A percentile compares a stretch with the other conserved stretches of the same genome.
Conservation (phyloP, 2,113 vertebrate genomes). For the Maylandia zebra region DNA sequence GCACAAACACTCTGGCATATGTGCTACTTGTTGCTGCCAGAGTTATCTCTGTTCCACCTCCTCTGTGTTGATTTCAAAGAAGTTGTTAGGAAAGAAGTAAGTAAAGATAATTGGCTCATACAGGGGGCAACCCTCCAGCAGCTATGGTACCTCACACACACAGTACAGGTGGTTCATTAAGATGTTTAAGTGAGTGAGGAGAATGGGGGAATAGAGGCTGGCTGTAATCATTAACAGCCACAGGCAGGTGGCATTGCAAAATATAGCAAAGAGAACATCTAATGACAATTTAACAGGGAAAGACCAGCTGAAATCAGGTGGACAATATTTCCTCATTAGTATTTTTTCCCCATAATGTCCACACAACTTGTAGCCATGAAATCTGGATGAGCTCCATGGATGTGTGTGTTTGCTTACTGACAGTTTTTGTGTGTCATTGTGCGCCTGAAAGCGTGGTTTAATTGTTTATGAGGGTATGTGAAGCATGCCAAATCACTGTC, state of each 20-base stretch:
- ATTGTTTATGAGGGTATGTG: constrained; percentile 25
- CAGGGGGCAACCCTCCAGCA: neutral
- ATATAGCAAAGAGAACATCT: neutral
- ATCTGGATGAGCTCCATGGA: constrained; percentile 4
- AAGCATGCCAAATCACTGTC: constrained; percentile 40
- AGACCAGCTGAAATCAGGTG: neutral
- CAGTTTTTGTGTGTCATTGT: neutral
- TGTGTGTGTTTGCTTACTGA: neutral
- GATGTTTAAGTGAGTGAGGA: constrained; percentile 30
- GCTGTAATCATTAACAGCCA: constrained; percentile 38
- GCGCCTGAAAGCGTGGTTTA: neutral
- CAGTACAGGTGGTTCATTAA: constrained; percentile 54
- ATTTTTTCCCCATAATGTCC: neutral
- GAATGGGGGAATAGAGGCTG: neutral
- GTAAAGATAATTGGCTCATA: constrained; percentile 47
- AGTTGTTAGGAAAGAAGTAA: constrained; percentile 19
- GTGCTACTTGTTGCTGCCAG: neutral
- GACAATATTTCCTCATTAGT: neutral
- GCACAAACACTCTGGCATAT: neutral
- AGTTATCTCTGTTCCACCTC: neutral
- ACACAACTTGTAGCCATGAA: neutral
- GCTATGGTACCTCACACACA: neutral
- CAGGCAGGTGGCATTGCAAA: constrained; percentile 15
- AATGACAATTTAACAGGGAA: neutral
- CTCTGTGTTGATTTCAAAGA: constrained; percentile 9